Evolutionary conservation across 1,140 invertebrate species (phyloP).

Genomic region (Drosophila subobscura): DNA sequence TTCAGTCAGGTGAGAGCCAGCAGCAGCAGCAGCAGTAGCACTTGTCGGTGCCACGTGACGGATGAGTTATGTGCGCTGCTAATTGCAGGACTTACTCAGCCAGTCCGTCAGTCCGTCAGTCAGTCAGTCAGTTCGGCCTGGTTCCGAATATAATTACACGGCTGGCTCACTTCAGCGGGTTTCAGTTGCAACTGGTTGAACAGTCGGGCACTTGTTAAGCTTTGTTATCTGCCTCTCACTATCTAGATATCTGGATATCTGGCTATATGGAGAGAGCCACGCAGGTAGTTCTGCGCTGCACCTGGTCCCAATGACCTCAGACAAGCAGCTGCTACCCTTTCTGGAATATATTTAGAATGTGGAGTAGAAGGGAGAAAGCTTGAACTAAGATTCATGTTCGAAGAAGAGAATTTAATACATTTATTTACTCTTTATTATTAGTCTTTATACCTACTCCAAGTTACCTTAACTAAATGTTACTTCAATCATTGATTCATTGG

Average conservation of each 20-base stretch:
- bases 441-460: no score
- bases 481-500: no score
- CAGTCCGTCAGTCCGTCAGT: constrained; percentile 3
- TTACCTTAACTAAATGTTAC: no score
- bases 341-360: constrained; percentile 19
- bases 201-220: constrained; percentile 5
- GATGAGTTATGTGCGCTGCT: constrained; percentile 46
- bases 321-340: constrained; percentile 21
- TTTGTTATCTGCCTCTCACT: constrained; percentile 42
- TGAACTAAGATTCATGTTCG: no score
- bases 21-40: no score
- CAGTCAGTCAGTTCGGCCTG: constrained; percentile 14
- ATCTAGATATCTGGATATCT: background rate
- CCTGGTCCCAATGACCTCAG: constrained; percentile 52
- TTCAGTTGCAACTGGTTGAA: constrained; percentile 22
- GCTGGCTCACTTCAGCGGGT: constrained; percentile 16
- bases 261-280: background rate
- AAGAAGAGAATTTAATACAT: no score
- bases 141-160: constrained; percentile 31
- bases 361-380: background rate
- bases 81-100: constrained; percentile 34
- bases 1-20: constrained; percentile 19
- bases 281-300: constrained; percentile 12
- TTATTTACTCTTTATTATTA: no score
- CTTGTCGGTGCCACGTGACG: constrained; percentile 30